phyloP scores from a whole-genome alignment of 1,140 invertebrate species.

The Nebria ingens region DNA sequence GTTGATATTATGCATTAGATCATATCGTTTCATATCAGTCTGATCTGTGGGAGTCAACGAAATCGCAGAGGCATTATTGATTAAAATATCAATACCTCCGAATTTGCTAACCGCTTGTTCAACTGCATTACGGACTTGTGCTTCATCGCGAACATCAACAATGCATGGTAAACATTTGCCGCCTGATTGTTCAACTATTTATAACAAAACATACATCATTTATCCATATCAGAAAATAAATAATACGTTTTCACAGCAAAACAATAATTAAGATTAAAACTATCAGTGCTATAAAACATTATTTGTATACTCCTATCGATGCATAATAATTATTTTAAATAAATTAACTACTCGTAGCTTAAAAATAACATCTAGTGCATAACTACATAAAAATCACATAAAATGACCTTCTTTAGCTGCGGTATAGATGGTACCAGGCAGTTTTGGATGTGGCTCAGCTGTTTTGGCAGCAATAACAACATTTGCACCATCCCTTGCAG shows the following conservation, averaged over 20 bases:
- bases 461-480: slow-evolving; percentile 94
- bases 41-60: slow-evolving; percentile 73
- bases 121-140: slow-evolving; percentile 72
- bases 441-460: slow-evolving; percentile 88
- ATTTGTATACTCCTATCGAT: too few relatives aligned
- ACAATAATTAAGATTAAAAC: slow-evolving; percentile 11
- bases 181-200: slow-evolving; percentile 86
- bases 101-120: slow-evolving; percentile 81
- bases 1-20: slow-evolving; percentile 89
- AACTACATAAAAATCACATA: slow-evolving; percentile 13
- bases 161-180: slow-evolving; percentile 86
- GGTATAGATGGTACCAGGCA: slow-evolving; percentile 96
- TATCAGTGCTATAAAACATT: too few relatives aligned
- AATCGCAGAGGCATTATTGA: slow-evolving; percentile 98
- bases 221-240: too few relatives aligned
- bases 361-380: slow-evolving; percentile 23
- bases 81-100: slow-evolving; percentile 89
- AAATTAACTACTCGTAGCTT: slow-evolving; percentile 17
- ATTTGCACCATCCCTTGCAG: slow-evolving; percentile 89
- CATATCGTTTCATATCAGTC: slow-evolving; percentile 93
- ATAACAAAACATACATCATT: slow-evolving; percentile 25
- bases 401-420: slow-evolving; percentile 87
- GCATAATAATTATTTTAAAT: slow-evolving; percentile 1
- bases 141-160: slow-evolving; percentile 88
- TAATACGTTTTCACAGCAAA: slow-evolving; percentile 13